Base-by-base conservation (phyloP, 2,888 invertebrate species). In the Lithophane semibrunnea region DNA sequence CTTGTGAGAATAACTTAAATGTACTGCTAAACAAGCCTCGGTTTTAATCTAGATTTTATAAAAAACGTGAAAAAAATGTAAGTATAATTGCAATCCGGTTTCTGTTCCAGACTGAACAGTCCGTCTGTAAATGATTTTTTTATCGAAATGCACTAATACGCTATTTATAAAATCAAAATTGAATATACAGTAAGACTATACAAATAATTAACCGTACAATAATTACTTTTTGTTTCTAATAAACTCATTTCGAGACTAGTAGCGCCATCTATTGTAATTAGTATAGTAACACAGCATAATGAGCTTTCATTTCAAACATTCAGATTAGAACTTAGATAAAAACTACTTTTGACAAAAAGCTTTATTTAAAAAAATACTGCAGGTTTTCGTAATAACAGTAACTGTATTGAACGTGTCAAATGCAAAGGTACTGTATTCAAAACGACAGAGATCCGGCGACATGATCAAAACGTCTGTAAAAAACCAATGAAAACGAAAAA, bases 401-500 rank as follows among this genome's bases (percentile, higher is more conserved):
- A 83, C 77, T 79, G 64, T 72, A 81, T 85, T 81, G 75, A 68
- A 80, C 54, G 58, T 75, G 81, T 85, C 76, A 82, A 68, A 81
- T 75, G 47, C 72, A 83, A 79, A 82, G 69, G 78, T 81, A 88
- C 77, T 83, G 84, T 83, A 81, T 86, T 88, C 88, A 86, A 82
- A 90, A 87, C 88, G 80, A 80, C 80, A 79, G 85, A 88, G 85
- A 88, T 92, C 91, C 90, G 87, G 89, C 92, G 92, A 94, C 91
- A 92, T 92, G 94, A 95, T 95, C 94, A 94, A 95, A 95, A 94
- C 93, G 93, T 94, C 94, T 94, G 92, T 92, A 92, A 94, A 94
- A 94, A 94, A 93, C 92, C 93, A 93, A 94, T 93, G 92, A 93
- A 94, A 95, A 94, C 91, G 91, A 95, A 95, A 95, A 94, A 94